Percentiles rank a stretch among this genome's conserved stretches.
Conservation (phyloP, 1,140 invertebrate genomes). For the Bombyx mori region DNA sequence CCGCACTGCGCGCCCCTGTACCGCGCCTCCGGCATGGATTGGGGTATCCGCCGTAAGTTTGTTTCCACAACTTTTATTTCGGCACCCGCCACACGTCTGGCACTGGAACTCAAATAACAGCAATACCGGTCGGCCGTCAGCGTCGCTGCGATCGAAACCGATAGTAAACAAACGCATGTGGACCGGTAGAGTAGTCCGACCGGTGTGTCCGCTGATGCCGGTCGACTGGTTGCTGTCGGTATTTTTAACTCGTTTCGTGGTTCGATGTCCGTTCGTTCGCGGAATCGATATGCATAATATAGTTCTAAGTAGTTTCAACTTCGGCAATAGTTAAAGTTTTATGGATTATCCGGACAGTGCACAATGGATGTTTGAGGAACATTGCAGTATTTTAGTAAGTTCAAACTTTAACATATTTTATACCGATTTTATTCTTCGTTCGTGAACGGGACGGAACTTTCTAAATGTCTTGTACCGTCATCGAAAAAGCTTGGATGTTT, state of each 20-base stretch:
- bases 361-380: slow-evolving; percentile 19
- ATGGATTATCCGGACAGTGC: slow-evolving; percentile 9
- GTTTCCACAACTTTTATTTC: slow-evolving; percentile 26
- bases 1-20: slow-evolving; percentile 48
- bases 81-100: slow-evolving; percentile 20
- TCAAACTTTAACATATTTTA: slow-evolving; percentile 35
- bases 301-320: slow-evolving; percentile 46
- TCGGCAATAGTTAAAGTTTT: slow-evolving; percentile 36
- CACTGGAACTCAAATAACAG: slow-evolving; percentile 9
- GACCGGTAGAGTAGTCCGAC: slow-evolving; percentile 49
- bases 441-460: slow-evolving; percentile 31
- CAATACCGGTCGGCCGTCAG: slow-evolving; percentile 21
- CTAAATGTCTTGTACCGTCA: slow-evolving; percentile 36
- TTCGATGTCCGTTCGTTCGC: slow-evolving; percentile 65
- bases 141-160: slow-evolving; percentile 38
- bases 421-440: slow-evolving; percentile 27
- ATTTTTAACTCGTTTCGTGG: slow-evolving; percentile 67
- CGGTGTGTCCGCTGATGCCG: slow-evolving; percentile 61
- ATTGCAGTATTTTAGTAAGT: slow-evolving; percentile 30
- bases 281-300: slow-evolving; percentile 65
- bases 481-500: slow-evolving; percentile 28
- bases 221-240: slow-evolving; percentile 47
- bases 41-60: slow-evolving; percentile 85
- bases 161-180: slow-evolving; percentile 71
- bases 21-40: slow-evolving; percentile 74